Conservation (phyloP, 2,888 invertebrate genomes). For the Gisinianus flammeolus region DNA sequence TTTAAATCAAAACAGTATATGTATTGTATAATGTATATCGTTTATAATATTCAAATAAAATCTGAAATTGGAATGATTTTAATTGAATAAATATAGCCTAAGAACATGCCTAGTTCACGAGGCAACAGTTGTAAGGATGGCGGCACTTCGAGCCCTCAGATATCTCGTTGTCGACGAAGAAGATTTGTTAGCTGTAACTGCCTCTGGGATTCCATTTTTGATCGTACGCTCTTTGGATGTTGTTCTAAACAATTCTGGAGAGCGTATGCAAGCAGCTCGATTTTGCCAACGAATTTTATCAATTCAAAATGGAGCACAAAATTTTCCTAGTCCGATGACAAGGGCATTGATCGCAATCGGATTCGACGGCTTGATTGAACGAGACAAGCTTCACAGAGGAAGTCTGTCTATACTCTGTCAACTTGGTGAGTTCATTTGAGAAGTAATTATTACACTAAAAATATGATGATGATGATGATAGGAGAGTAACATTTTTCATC, state of each 20-base stretch:
- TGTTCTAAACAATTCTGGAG: slow-evolving; percentile 77
- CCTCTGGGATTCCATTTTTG: slow-evolving; percentile 82
- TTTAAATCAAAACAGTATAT: background rate
- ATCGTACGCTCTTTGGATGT: slow-evolving; percentile 89
- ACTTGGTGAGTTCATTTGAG: slow-evolving; percentile 68
- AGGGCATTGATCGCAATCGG: slow-evolving; percentile 82
- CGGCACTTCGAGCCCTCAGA: slow-evolving; percentile 83
- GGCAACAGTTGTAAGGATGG: slow-evolving; percentile 87
- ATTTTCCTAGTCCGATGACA: slow-evolving; percentile 76
- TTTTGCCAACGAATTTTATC: slow-evolving; percentile 72
- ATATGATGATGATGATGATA: background rate
- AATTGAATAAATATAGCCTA: slow-evolving; percentile 73
- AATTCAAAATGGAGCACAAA: slow-evolving; percentile 55
- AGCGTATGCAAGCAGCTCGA: slow-evolving; percentile 88
- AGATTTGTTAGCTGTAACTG: slow-evolving; percentile 75
- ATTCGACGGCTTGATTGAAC: slow-evolving; percentile 77
- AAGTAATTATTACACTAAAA: too few relatives aligned
- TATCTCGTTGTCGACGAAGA: slow-evolving; percentile 79
- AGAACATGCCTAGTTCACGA: slow-evolving; percentile 84
- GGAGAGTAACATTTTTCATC: too few relatives aligned
- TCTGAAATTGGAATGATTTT: too few relatives aligned
- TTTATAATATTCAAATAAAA: too few relatives aligned
- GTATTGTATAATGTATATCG: background rate
- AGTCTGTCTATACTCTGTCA: slow-evolving; percentile 88
- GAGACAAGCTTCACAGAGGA: slow-evolving; percentile 81